phyloP scores from a whole-genome alignment of 2,888 invertebrate species.

The Ligdia adustata region DNA sequence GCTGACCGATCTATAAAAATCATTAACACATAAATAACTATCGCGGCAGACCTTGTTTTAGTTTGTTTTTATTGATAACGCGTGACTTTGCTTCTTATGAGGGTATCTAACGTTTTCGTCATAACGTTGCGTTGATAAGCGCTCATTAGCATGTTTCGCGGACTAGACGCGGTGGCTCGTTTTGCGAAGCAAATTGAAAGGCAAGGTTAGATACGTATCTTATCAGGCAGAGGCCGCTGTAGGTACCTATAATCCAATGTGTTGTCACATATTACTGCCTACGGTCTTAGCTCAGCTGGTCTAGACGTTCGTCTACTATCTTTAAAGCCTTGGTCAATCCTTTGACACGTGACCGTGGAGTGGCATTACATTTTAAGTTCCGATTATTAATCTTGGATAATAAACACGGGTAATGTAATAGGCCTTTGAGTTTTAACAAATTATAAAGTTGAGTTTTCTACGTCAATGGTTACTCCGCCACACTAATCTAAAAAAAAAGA shows the following conservation, averaged over 20 bases:
- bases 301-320: too few species aligned
- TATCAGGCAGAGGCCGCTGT: slow-evolving; percentile 69
- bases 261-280: neutral
- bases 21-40: slow-evolving; percentile 16
- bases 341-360: too few species aligned
- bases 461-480: too few species aligned
- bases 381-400: too few species aligned
- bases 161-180: slow-evolving; percentile 42
- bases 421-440: too few species aligned
- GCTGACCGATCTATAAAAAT: slow-evolving; percentile 10
- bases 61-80: slow-evolving; percentile 41
- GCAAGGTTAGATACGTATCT: slow-evolving; percentile 80
- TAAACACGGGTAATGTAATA: too few species aligned
- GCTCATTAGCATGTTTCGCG: slow-evolving; percentile 52
- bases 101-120: slow-evolving; percentile 16
- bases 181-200: slow-evolving; percentile 76
- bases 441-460: too few species aligned
- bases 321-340: too few species aligned
- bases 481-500: too few species aligned
- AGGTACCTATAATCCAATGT: slow-evolving; percentile 19
- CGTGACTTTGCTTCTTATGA: slow-evolving; percentile 5
- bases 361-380: too few species aligned
- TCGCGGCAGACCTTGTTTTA: slow-evolving; percentile 6
- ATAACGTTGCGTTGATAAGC: slow-evolving; percentile 51
- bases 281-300: too few species aligned